Base-by-base conservation (phyloP, 2,113 vertebrate genomes). In the Pterophyllum scalare region DNA sequence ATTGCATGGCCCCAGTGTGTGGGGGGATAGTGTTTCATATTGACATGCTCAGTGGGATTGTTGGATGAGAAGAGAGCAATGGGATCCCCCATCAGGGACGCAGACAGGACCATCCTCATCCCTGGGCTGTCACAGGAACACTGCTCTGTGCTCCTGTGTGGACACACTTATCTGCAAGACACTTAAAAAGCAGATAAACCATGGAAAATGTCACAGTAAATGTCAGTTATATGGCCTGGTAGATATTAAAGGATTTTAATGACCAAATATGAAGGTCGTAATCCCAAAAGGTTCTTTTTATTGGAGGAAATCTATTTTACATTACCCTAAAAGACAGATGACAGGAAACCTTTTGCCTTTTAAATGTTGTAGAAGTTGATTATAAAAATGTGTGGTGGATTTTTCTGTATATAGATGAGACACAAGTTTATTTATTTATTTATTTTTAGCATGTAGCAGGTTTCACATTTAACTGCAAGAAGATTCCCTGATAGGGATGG, bases 31-130 rank as follows among this genome's bases (percentile, higher is more conserved):
- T 75, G 91, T 95, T 94, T 94, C 94, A 94, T 91, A 93, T 94
- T 93, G 94, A 94, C 93, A 94, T 93, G 93, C 94, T 94, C 94
- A 84, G 85, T 92, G 93, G 94, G 94, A 95, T 92, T 93, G 91
- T 94, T 94, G 93, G 89, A 93, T 84, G 90, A 93, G 92, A 90
- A 82, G 92, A 94, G 92, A 93, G 94, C 90, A 94, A 94, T 92
- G 91, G 91, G 93, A 94, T 94, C 93, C 93, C 89, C 90, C 93
- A 91, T 89, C 81, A 88, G 92, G 92, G 94, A 94, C 83, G 12
- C 5, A 24, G 77, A 83, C 78, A 80, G 77, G 83, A 78, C 83
- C 82, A 72, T 92, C 89, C 83, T 90, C 89, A 60, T 90, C 85
- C 64, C 79, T 31, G 79, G 79, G 70, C 85, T 91, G 84, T 86